Evolutionary conservation across 2,888 invertebrate species (phyloP), one percentile per base, ranked within the genome.

Genomic region (Hesperia comma): DNA sequence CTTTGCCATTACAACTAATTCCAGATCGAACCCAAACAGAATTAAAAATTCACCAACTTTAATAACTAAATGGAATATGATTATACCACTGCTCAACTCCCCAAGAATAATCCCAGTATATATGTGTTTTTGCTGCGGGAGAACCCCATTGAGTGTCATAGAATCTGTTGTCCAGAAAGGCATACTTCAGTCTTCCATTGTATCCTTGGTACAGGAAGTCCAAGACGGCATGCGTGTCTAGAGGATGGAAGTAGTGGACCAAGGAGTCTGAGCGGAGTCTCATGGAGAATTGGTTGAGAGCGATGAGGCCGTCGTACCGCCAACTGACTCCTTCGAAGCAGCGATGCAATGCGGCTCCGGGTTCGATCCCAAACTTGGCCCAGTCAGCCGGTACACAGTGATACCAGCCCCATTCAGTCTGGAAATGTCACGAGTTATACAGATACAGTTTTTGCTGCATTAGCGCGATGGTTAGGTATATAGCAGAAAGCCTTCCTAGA

Each of bases 331-430:
- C 64, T 15, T 68, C 58, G 0, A 72, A 57, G 0, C 68, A 15
- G 0, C 78, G 74, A 32, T 79, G 79, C 32, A 79, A 63, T 0
- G 77, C 74, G 0, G 76, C 79, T 0, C 83, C 82, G 0, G 72
- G 73, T 4, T 83, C 83, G 0, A 83, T 51, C 0, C 83, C 83
- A 6, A 74, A 72, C 26, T 67, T 72, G 0, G 76, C 74, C 75
- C 75, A 80, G 14, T 67, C 55, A 0, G 73, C 77, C 0, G 15
- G n/a, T 4, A 79, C 12, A 53, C 83, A 83, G 37, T 77, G 72
- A 41, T 73, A 80, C 79, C 82, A 81, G 0, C 80, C 79, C 83
- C 83, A 83, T 12, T 80, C 82, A 0, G 69, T 72, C 81, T 83
- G 75, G 53, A 79, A 77, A 54, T 68, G 58, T 19, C 26, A 5